Base-by-base conservation (phyloP, 2,888 invertebrate genomes). In the Carpatolechia fugitivella region DNA sequence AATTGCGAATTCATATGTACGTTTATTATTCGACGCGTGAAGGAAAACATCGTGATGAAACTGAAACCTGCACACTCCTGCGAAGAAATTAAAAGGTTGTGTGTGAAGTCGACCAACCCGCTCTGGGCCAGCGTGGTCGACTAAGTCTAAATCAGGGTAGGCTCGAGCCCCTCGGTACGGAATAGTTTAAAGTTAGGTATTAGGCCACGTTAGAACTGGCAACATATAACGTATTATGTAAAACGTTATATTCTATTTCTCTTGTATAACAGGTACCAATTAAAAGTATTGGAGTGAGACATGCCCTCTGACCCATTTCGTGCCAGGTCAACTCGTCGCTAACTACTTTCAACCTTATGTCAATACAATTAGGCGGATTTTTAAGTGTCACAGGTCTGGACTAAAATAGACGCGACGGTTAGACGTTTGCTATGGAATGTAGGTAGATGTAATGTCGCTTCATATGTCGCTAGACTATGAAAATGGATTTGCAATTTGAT, bases 231-330 rank as follows among this genome's bases (percentile, higher is more conserved):
- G n/a, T n/a, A n/a, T n/a, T n/a, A 6, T 24, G 24, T 6, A 33
- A 8, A 33, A 33, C 33, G n/a, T 33, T 11, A 1, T 13, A 24
- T n/a, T 11, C 5, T 13, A 24, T n/a, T 13, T 18, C 7, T 20
- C 41, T 41, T 11, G 20, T 13, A 41, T 41, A 41, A 63, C 63
- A 66, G 20, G 30, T 61, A 68, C 64, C 70, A 75, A 78, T 82
- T 80, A 82, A 82, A 80, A 73, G 75, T 78, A 79, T 68, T 72
- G 74, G 73, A 75, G 76, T 69, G 78, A 76, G 76, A 80, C 73
- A 13, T 44, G 24, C 44, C 44, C 20, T 29, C 44, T 44, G 44
- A 44, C 44, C 44, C 44, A 44, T 44, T 44, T 44, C 3, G 20
- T 24, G 29, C 18, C 24, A 11, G 44, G 44, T 44, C 44, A 44